Conservation (phyloP, 1,140 invertebrate genomes). For the Drosophila obscura region DNA sequence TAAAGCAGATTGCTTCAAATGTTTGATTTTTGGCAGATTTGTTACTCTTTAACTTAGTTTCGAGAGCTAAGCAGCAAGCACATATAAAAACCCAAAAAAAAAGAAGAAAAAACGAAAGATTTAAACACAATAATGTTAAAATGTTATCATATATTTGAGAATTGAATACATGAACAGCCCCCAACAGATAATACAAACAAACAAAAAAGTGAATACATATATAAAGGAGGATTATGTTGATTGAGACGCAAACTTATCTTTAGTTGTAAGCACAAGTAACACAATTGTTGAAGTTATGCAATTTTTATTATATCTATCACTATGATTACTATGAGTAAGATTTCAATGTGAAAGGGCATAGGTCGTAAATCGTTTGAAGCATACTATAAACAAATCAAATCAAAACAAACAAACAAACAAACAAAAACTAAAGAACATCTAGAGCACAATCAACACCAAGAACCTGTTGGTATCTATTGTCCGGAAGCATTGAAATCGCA, state of each 20-base stretch:
- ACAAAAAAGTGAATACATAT: constrained; percentile 31
- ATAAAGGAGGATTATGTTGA: constrained; percentile 58
- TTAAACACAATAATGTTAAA: constrained; percentile 43
- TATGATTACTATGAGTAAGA: constrained; percentile 40
- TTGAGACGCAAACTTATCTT: constrained; percentile 73
- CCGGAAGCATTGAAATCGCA: constrained; percentile 53
- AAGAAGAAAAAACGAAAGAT: constrained; percentile 12
- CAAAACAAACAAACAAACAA: background rate
- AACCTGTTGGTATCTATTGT: background rate
- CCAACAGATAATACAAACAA: constrained; percentile 20
- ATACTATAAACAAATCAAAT: background rate
- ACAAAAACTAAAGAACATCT: constrained; percentile 8
- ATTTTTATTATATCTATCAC: constrained; percentile 62
- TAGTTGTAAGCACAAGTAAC: constrained; percentile 71
- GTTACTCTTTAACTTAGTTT: constrained; percentile 68
- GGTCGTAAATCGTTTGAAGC: constrained; percentile 59
- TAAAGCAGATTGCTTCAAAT: constrained; percentile 50
- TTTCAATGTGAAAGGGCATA: constrained; percentile 59
- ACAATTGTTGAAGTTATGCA: constrained; percentile 72
- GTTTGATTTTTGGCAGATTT: constrained; percentile 55
- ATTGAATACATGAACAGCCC: constrained; percentile 15
- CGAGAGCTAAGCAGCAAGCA: constrained; percentile 62
- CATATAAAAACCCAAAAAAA: constrained; percentile 42
- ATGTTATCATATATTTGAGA: constrained; percentile 27
- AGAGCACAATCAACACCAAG: constrained; percentile 31